A percentile compares a stretch with the other conserved stretches of the same genome.
Conservation (phyloP, 2,888 invertebrate species). For the Tenthredo scrophulariae region DNA sequence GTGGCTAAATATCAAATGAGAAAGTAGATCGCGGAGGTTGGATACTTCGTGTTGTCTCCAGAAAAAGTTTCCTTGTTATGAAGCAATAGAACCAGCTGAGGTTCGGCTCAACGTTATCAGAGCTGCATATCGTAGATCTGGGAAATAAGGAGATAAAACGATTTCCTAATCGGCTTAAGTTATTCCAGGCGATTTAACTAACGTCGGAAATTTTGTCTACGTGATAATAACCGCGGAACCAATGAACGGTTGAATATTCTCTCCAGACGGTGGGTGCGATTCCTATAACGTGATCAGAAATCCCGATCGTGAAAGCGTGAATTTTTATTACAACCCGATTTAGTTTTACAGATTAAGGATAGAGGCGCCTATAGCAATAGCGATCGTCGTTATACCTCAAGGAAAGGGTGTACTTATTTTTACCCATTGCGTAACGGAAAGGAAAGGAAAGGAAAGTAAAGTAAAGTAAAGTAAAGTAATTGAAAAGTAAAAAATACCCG, state of each 20-base stretch:
- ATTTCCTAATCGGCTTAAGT: not conserved
- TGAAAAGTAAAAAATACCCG: not conserved
- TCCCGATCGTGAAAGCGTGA: constrained; percentile 11
- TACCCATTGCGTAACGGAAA: constrained; percentile 12
- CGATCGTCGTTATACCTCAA: not conserved
- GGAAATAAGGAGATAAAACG: not conserved
- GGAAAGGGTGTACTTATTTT: not conserved
- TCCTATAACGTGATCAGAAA: not conserved
- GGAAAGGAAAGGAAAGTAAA: constrained; percentile 15
- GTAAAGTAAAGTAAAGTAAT: not conserved
- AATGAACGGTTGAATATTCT: not conserved
- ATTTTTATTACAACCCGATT: constrained; percentile 13
- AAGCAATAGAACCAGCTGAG: not conserved
- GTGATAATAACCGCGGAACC: not conserved
- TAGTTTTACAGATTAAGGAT: not conserved
- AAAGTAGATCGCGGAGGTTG: constrained; percentile 8
- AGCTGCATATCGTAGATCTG: not conserved
- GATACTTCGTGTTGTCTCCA: constrained; percentile 3
- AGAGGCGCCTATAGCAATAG: not conserved
- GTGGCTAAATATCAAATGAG: constrained; percentile 32
- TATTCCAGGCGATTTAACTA: not conserved
- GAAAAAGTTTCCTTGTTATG: constrained; percentile 23
- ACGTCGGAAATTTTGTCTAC: not conserved
- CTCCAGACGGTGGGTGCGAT: not conserved
- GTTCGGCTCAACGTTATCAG: not conserved